Conservation (phyloP, 2,113 vertebrate species). For the Serinus canaria region DNA sequence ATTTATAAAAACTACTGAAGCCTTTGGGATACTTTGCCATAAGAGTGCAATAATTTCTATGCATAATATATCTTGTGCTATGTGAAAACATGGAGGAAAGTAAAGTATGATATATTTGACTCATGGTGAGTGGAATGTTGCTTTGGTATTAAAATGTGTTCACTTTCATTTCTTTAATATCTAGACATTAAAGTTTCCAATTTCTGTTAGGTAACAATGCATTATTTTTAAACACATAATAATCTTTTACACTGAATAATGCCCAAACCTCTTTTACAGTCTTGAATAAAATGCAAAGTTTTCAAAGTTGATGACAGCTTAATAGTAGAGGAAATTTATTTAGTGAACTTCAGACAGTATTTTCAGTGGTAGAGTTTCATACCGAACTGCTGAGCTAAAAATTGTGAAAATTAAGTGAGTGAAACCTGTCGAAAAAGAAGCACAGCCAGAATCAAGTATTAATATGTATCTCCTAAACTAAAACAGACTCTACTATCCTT, state of each 20-base stretch:
- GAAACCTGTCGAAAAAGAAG: conserved; percentile 17
- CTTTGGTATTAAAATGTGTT: background rate
- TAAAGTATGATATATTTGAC: conserved; percentile 7
- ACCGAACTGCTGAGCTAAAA: conserved; percentile 1
- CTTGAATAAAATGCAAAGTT: background rate
- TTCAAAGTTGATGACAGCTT: conserved; percentile 29
- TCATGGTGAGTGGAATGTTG: background rate
- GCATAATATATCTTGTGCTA: background rate
- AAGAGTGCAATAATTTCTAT: conserved; percentile 11
- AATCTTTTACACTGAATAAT: background rate
- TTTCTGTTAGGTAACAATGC: background rate
- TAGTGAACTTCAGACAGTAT: background rate
- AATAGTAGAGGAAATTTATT: conserved; percentile 9
- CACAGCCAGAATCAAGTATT: background rate
- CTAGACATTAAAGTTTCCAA: background rate
- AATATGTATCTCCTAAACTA: background rate
- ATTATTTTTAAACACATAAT: background rate
- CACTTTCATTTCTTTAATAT: background rate
- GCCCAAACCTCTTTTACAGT: background rate
- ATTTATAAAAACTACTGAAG: conserved; percentile 8
- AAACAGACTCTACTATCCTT: background rate
- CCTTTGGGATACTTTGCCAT: conserved; percentile 6
- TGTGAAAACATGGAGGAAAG: background rate
- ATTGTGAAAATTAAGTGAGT: background rate
- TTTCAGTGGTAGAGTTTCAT: background rate